Percentiles rank a stretch among this genome's conserved stretches.
Conservation (phyloP, 2,888 invertebrate species). For the Margaritifera margaritifera region DNA sequence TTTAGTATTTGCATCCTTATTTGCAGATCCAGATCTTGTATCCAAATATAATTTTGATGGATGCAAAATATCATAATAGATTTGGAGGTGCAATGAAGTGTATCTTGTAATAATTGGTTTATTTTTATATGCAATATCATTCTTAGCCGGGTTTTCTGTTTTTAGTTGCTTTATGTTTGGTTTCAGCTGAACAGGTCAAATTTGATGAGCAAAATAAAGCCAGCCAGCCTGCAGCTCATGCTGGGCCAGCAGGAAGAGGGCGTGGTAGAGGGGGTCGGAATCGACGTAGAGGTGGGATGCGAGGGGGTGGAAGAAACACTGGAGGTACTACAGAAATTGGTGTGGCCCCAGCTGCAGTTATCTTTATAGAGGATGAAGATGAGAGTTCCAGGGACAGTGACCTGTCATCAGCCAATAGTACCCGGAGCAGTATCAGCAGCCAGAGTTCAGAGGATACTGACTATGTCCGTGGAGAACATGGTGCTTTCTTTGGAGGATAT, state of each 20-base stretch:
- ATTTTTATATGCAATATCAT: not conserved
- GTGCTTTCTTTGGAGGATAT: conserved; percentile 78
- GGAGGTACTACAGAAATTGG: not conserved
- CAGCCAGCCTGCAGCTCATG: conserved; percentile 21
- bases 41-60: too few species aligned
- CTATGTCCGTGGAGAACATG: conserved; percentile 56
- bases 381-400: conserved; percentile 20
- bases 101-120: not conserved
- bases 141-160: not conserved
- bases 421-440: conserved; percentile 6
- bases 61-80: not conserved
- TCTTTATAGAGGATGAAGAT: conserved; percentile 27
- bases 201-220: conserved; percentile 38
- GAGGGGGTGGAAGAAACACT: conserved; percentile 6
- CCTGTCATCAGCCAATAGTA: conserved; percentile 8
- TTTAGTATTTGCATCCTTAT: too few species aligned
- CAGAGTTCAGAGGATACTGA: conserved; percentile 29
- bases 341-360: not conserved
- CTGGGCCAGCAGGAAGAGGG: conserved; percentile 20
- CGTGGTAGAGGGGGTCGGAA: conserved; percentile 35
- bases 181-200: conserved; percentile 45
- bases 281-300: conserved; percentile 26
- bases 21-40: too few species aligned
- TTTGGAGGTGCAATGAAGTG: not conserved
- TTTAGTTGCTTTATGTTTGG: not conserved